Conservation (phyloP, 2,113 vertebrate genomes). For the Brachyistius frenatus region DNA sequence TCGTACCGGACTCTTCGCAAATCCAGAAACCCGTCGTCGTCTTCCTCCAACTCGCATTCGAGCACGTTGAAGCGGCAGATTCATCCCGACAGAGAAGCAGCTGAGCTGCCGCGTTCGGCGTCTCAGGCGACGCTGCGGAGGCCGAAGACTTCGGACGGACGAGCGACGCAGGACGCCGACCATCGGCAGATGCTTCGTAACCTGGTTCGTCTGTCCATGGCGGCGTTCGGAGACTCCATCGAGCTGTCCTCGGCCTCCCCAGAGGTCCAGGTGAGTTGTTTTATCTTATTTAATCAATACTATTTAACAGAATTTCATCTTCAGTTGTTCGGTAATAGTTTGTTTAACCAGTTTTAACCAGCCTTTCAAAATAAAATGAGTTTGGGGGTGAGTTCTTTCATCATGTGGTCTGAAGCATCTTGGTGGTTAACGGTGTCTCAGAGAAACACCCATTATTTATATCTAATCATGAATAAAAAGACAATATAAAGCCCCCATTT, state of each 20-base stretch:
- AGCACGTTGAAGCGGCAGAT: constrained; percentile 77
- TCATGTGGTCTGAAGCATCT: no score
- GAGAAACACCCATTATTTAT: no score
- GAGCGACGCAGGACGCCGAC: constrained; percentile 68
- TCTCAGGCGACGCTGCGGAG: constrained; percentile 80
- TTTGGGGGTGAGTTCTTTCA: no score
- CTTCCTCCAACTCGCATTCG: constrained; percentile 59
- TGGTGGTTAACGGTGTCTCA: no score
- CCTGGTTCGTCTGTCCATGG: constrained; percentile 94
- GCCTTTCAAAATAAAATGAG: no score
- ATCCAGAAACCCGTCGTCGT: constrained; percentile 75
- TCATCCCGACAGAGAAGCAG: constrained; percentile 37
- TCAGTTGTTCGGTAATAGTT: no score
- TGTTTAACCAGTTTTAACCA: no score
- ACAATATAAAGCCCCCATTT: neutral
- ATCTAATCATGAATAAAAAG: neutral
- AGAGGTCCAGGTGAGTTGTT: constrained; percentile 91
- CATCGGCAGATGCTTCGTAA: constrained; percentile 89
- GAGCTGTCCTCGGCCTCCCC: constrained; percentile 90
- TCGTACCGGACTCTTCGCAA: constrained; percentile 77
- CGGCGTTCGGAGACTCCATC: constrained; percentile 89
- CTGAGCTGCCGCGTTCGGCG: neutral
- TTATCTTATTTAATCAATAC: neutral
- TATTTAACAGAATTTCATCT: no score
- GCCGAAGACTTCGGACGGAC: constrained; percentile 72